Evolutionary conservation across 2,888 invertebrate genomes (phyloP).

Genomic region (Cheiracanthium punctorium): DNA sequence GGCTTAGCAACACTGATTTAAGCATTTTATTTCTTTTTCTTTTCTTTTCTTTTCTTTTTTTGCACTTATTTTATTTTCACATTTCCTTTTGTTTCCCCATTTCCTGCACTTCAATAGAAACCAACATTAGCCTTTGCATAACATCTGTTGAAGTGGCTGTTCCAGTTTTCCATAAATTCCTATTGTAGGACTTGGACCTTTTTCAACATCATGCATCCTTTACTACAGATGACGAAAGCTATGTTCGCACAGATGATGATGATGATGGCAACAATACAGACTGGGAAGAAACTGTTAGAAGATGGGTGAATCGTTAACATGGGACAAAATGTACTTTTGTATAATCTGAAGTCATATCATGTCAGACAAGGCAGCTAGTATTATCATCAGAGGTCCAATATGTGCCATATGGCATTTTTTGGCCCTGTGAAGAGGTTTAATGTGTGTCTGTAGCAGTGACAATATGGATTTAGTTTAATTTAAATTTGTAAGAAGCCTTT

Average conservation of each 20-base stretch:
- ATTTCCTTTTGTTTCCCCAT: slow-evolving; percentile 35
- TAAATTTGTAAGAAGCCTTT: too few relatives aligned
- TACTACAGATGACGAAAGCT: slow-evolving; percentile 74
- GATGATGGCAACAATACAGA: slow-evolving; percentile 79
- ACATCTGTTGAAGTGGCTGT: neutral
- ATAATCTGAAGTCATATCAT: slow-evolving; percentile 51
- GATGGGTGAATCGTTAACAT: slow-evolving; percentile 82
- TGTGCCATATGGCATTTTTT: neutral
- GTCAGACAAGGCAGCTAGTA: slow-evolving; percentile 67
- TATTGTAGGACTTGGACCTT: slow-evolving; percentile 64
- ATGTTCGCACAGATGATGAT: slow-evolving; percentile 75
- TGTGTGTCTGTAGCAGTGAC: too few relatives aligned
- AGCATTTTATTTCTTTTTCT: neutral
- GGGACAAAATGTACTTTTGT: neutral
- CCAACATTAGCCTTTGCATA: slow-evolving; percentile 41
- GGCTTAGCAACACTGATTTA: slow-evolving; percentile 10
- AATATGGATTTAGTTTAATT: too few relatives aligned
- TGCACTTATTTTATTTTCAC: slow-evolving; percentile 31
- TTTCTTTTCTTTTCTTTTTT: slow-evolving; percentile 40
- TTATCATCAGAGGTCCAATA: slow-evolving; percentile 36
- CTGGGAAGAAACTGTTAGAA: slow-evolving; percentile 82
- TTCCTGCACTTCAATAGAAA: slow-evolving; percentile 41
- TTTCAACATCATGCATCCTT: slow-evolving; percentile 70
- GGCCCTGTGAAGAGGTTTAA: too few relatives aligned
- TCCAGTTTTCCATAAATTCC: slow-evolving; percentile 43